Conservation (phyloP, 2,888 invertebrate genomes). For the Drosophila subquinaria region DNA sequence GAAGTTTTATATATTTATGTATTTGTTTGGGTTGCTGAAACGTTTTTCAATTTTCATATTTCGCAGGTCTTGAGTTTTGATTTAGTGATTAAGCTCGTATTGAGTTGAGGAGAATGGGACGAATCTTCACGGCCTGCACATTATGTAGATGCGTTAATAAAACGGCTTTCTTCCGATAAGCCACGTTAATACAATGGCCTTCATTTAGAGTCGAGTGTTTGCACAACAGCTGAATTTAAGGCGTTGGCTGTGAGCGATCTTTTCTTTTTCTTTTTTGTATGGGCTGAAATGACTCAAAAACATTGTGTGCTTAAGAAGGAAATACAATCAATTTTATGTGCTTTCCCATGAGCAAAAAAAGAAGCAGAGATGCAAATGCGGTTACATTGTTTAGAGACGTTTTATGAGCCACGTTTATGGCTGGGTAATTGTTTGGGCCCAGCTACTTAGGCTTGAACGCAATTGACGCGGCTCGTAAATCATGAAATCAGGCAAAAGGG, state of each 20-base stretch:
- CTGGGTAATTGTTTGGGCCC: constrained; percentile 58
- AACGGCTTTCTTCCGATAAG: constrained; percentile 72
- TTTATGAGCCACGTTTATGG: constrained; percentile 54
- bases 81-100: constrained; percentile 65
- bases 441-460: constrained; percentile 59
- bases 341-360: constrained; percentile 19
- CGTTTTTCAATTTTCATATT: constrained; percentile 80
- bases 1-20: constrained; percentile 12
- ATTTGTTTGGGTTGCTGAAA: constrained; percentile 30
- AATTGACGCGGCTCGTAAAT: constrained; percentile 71
- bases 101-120: constrained; percentile 16
- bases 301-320: not conserved
- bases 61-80: constrained; percentile 69
- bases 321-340: constrained; percentile 3
- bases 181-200: constrained; percentile 59
- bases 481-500: constrained; percentile 65
- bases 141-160: constrained; percentile 71
- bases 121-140: constrained; percentile 27
- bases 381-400: constrained; percentile 37
- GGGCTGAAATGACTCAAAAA: not conserved
- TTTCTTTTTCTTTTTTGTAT: constrained; percentile 6
- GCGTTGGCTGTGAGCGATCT: constrained; percentile 52
- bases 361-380: constrained; percentile 5
- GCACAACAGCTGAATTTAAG: constrained; percentile 66
- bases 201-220: constrained; percentile 64